These are phyloP conservation scores for Syngnathus rostellatus DNA, from an alignment of 2,797 vertebrate species.

Conservation along the genomic window DNA sequence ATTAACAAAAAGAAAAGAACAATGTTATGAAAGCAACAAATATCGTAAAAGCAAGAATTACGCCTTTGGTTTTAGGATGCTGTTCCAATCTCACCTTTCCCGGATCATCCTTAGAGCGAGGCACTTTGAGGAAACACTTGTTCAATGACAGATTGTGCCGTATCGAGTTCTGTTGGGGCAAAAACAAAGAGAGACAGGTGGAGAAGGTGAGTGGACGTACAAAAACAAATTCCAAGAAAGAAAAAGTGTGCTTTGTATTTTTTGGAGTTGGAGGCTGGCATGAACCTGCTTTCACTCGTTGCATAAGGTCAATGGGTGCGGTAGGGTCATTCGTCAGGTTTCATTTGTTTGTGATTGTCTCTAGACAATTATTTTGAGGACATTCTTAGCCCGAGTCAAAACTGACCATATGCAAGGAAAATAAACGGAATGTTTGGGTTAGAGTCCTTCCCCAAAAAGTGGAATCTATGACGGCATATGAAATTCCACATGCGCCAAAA, in stretches of 20 bases:
- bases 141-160: constrained; percentile 91
- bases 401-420: background rate
- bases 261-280: constrained; percentile 19
- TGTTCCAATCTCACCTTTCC: constrained; percentile 78
- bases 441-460: background rate
- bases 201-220: constrained; percentile 35
- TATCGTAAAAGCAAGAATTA: no score
- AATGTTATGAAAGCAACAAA: no score
- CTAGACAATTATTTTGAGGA: background rate
- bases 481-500: constrained; percentile 52
- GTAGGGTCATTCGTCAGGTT: no score
- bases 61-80: no score
- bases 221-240: constrained; percentile 14
- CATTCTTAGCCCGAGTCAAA: background rate
- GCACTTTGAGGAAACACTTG: constrained; percentile 97
- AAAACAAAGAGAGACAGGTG: constrained; percentile 34
- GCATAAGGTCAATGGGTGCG: no score
- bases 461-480: constrained; percentile 49
- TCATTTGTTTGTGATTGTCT: background rate
- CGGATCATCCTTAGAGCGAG: constrained; percentile 92
- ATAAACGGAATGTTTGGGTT: background rate
- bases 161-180: constrained; percentile 82
- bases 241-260: constrained; percentile 14
- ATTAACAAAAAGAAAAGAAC: no score
- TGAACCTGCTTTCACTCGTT: background rate